These are phyloP conservation scores for Thermophis baileyi DNA, from an alignment of 2,113 vertebrate species.

Conservation along the genomic window DNA sequence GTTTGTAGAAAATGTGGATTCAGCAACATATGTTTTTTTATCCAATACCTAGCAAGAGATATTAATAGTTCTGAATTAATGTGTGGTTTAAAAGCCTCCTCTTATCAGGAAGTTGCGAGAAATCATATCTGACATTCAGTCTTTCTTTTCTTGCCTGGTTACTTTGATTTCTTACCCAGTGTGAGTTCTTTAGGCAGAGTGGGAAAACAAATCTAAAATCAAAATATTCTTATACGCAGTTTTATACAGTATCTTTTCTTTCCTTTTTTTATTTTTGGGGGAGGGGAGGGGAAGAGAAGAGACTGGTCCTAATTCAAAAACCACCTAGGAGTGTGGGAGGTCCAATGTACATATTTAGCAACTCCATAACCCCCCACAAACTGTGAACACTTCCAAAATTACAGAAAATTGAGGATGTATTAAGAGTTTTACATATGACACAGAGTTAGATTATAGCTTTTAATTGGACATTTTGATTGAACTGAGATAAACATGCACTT, in stretches of 20 bases:
- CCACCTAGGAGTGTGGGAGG: neutral
- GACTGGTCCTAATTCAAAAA: neutral
- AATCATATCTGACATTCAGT: slow-evolving; percentile 24
- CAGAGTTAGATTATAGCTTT: neutral
- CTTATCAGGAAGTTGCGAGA: slow-evolving; percentile 24
- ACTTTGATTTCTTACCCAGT: slow-evolving; percentile 37
- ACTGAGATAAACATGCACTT: neutral
- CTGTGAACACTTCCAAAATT: neutral
- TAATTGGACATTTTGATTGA: neutral
- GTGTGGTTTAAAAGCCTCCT: slow-evolving; percentile 32
- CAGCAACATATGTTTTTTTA: slow-evolving; percentile 21
- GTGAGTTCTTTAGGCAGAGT: slow-evolving; percentile 9
- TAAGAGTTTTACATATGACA: neutral
- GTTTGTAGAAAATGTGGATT: slow-evolving; percentile 1
- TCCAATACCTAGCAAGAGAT: slow-evolving; percentile 5
- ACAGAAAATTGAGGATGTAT: neutral
- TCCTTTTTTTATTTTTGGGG: neutral
- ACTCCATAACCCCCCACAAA: neutral
- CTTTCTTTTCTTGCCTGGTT: slow-evolving; percentile 41
- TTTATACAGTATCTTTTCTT: neutral
- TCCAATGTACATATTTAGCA: neutral
- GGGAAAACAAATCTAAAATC: slow-evolving; percentile 32
- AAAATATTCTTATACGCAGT: slow-evolving; percentile 24
- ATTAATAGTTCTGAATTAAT: slow-evolving; percentile 36
- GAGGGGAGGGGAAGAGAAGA: neutral